Percentiles rank a stretch among this genome's conserved stretches.
Conservation (phyloP, 2,888 invertebrate genomes). For the Mechanitis messenoides region DNA sequence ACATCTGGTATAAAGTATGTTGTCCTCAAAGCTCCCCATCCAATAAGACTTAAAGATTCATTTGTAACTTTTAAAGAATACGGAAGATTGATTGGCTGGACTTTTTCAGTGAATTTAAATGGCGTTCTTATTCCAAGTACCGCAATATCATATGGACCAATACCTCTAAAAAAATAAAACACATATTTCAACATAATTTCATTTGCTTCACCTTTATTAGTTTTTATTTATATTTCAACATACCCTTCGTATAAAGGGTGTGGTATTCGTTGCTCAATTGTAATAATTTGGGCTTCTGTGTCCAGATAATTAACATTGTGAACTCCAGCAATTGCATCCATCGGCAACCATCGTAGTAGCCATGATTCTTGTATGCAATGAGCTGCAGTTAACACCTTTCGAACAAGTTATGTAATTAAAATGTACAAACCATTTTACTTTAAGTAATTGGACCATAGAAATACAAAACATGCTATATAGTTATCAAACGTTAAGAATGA, state of each 20-base stretch:
- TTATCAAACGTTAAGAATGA: too few relatives aligned
- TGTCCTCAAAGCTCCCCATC: constrained; percentile 71
- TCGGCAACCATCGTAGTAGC: constrained; percentile 51
- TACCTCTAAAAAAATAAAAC: constrained; percentile 45
- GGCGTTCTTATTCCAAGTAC: constrained; percentile 56
- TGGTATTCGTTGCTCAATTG: constrained; percentile 48
- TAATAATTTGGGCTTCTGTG: constrained; percentile 50
- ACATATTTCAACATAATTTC: not conserved
- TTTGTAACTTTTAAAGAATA: constrained; percentile 38
- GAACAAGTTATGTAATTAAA: not conserved
- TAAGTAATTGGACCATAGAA: not conserved
- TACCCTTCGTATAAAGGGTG: constrained; percentile 71
- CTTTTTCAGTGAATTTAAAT: constrained; percentile 50
- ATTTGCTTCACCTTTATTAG: too few relatives aligned
- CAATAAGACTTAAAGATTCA: constrained; percentile 52
- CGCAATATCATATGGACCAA: constrained; percentile 74
- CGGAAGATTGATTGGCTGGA: constrained; percentile 67
- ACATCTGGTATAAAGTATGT: constrained; percentile 53
- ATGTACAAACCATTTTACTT: not conserved
- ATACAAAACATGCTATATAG: not conserved
- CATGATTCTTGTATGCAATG: constrained; percentile 62
- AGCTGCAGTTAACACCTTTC: constrained; percentile 63
- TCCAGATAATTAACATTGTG: constrained; percentile 55
- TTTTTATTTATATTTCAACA: constrained; percentile 11
- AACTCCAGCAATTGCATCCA: constrained; percentile 67